Conservation (phyloP, 2,113 vertebrate species). For the Plecturocebus donacophilus region DNA sequence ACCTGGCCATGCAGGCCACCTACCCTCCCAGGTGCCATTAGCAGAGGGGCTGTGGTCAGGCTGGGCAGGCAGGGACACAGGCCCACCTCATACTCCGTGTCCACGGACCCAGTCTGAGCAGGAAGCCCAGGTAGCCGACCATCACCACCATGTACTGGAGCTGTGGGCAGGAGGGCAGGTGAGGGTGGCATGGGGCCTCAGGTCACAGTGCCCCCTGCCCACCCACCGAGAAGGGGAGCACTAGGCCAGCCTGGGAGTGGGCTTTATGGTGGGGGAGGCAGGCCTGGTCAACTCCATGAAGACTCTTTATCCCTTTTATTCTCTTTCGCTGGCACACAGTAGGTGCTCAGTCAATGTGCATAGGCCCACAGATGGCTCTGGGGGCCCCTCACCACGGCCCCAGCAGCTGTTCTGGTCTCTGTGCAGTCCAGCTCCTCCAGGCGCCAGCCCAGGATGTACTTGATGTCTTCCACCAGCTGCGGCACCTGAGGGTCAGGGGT, state of each 20-base stretch:
- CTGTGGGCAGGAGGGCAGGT: constrained; percentile 74
- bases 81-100: constrained; percentile 94
- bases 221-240: neutral
- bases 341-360: neutral
- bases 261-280: fast-evolving
- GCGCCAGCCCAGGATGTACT: constrained; percentile 92
- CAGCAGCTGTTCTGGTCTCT: constrained; percentile 95
- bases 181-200: neutral
- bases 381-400: constrained; percentile 90
- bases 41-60: neutral
- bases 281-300: neutral
- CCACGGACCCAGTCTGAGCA: constrained; percentile 93
- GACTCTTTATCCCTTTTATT: neutral
- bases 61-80: fast-evolving
- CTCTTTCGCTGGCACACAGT: neutral
- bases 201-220: no score
- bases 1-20: fast-evolving
- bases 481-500: constrained; percentile 88
- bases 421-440: constrained; percentile 98
- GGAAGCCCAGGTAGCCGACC: constrained; percentile 96
- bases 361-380: neutral
- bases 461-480: constrained; percentile 97
- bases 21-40: neutral
- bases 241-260: neutral
- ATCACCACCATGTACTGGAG: constrained; percentile 98